Evolutionary conservation across 2,888 invertebrate genomes (phyloP).

Genomic region (Embidobia sp.): DNA sequence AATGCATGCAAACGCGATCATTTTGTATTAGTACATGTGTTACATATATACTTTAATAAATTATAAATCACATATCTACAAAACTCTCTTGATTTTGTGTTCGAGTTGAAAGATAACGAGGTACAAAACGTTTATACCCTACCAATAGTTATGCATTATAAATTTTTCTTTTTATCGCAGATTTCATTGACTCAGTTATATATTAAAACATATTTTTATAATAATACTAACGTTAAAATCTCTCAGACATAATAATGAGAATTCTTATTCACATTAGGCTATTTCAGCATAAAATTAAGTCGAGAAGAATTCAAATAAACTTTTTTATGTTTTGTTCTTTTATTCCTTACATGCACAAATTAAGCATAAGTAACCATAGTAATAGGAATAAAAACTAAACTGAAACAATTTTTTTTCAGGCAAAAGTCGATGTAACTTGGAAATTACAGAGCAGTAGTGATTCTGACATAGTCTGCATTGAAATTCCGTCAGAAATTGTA

Average conservation of each 20-base stretch:
- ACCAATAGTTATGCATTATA: constrained; percentile 39
- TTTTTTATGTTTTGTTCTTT: background rate
- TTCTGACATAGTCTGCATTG: constrained; percentile 9
- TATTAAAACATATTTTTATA: constrained; percentile 47
- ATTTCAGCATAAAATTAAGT: constrained; percentile 11
- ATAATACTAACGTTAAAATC: constrained; percentile 37
- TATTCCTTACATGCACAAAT: too few relatives aligned
- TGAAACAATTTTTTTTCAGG: constrained; percentile 17
- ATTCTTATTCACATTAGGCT: constrained; percentile 30
- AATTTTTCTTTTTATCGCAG: constrained; percentile 50
- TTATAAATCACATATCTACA: constrained; percentile 56
- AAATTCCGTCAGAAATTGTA: constrained; percentile 16
- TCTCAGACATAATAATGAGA: constrained; percentile 13
- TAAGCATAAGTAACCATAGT: constrained; percentile 8
- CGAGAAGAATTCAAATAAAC: too few relatives aligned
- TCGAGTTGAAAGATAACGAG: constrained; percentile 47
- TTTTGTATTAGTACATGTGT: too few relatives aligned
- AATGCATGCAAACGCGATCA: too few relatives aligned
- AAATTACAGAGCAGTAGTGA: background rate
- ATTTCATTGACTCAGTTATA: constrained; percentile 49
- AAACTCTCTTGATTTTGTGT: constrained; percentile 25
- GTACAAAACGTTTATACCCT: constrained; percentile 43
- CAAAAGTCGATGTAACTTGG: constrained; percentile 4
- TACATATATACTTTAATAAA: too few relatives aligned
- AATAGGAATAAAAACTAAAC: background rate